Conservation (phyloP, 2,888 invertebrate genomes). For the Cryptops parisi region DNA sequence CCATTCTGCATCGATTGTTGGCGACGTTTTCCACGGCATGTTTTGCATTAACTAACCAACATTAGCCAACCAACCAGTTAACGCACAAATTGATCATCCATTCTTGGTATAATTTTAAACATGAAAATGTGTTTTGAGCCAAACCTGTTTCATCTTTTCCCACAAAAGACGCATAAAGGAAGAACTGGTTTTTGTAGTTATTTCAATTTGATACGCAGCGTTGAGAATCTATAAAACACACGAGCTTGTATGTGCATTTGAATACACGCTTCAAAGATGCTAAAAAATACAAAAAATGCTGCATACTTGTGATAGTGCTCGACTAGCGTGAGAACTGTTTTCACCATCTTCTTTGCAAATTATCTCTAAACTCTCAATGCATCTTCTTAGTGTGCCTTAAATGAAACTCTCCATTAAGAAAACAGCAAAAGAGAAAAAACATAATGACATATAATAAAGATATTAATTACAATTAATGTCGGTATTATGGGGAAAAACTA, state of each 20-base stretch:
- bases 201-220: constrained; percentile 61
- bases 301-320: constrained; percentile 61
- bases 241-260: no score
- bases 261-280: no score
- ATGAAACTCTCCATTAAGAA: no score
- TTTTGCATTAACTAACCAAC: constrained; percentile 40
- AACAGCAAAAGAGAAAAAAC: no score
- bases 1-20: constrained; percentile 43
- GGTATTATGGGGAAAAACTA: no score
- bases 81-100: not conserved
- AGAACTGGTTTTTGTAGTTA: constrained; percentile 47
- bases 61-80: constrained; percentile 13
- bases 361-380: constrained; percentile 48
- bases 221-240: constrained; percentile 34
- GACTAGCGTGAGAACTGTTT: constrained; percentile 44
- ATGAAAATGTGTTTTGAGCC: not conserved
- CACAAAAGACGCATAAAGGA: constrained; percentile 48
- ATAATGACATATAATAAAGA: no score
- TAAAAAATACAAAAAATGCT: no score
- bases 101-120: constrained; percentile 7
- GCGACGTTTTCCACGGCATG: constrained; percentile 45
- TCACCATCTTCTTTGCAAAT: constrained; percentile 39
- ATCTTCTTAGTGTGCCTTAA: constrained; percentile 61
- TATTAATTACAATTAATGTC: no score
- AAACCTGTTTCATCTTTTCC: constrained; percentile 46